phyloP scores from a whole-genome alignment of 2,888 invertebrate genomes.

The Fragum fragum region DNA sequence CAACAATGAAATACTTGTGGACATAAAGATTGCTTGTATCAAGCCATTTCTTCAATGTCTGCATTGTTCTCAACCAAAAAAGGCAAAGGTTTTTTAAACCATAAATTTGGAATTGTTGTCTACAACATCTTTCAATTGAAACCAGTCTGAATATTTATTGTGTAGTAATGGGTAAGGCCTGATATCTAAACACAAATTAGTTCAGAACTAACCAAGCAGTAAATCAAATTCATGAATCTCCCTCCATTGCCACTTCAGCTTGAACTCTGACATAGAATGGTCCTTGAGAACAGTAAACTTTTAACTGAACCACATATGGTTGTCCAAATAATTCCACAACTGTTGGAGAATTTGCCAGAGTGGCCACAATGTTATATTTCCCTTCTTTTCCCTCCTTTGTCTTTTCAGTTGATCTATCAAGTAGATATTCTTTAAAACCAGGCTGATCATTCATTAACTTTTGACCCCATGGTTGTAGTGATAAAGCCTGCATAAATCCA shows the following conservation, averaged over 20 bases:
- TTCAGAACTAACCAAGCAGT: too few relatives aligned
- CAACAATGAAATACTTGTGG: too few relatives aligned
- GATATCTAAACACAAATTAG: too few relatives aligned
- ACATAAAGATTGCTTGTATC: not conserved
- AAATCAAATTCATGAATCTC: conserved; percentile 78
- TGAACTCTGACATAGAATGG: conserved; percentile 92
- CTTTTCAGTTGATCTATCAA: conserved; percentile 91
- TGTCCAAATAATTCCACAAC: conserved; percentile 89
- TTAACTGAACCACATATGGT: conserved; percentile 89
- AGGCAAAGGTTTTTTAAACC: too few relatives aligned
- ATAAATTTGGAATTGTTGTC: too few relatives aligned
- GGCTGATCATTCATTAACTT: conserved; percentile 91
- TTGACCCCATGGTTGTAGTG: conserved; percentile 93
- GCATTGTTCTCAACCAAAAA: conserved; percentile 4
- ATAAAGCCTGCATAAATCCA: conserved; percentile 90
- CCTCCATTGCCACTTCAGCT: conserved; percentile 93
- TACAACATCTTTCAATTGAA: too few relatives aligned
- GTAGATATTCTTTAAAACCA: conserved; percentile 92
- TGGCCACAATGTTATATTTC: conserved; percentile 91
- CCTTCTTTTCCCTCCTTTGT: conserved; percentile 92
- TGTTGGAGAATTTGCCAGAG: conserved; percentile 87
- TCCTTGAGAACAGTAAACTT: conserved; percentile 92
- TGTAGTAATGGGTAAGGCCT: not conserved
- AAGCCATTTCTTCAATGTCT: not conserved
- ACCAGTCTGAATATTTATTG: not conserved